Evolutionary conservation across 1,140 invertebrate genomes (phyloP).

Genomic region (Anastatus disparis): DNA sequence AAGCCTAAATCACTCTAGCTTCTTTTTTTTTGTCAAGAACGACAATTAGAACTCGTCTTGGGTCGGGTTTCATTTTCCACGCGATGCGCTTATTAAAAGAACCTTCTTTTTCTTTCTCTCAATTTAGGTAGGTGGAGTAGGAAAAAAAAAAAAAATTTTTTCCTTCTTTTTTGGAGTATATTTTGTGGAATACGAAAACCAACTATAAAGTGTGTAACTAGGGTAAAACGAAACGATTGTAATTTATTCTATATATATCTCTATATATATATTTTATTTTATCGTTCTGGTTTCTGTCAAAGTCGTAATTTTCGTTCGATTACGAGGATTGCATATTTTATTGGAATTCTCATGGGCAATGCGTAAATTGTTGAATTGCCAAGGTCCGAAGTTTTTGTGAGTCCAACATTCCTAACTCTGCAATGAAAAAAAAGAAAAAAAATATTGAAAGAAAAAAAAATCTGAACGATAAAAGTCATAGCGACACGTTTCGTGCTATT

Average conservation of each 20-base stretch:
- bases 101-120: no score
- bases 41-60: no score
- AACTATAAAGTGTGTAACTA: not conserved
- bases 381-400: conserved; percentile 1
- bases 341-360: conserved; percentile 13
- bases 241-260: no score
- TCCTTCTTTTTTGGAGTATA: not conserved
- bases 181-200: no score
- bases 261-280: conserved; percentile 17
- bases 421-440: no score
- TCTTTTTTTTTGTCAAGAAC: no score
- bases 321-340: conserved; percentile 37
- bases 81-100: no score
- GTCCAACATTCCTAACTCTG: not conserved
- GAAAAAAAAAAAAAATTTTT: no score
- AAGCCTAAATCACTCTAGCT: no score
- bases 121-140: no score
- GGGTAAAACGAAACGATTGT: no score
- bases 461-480: conserved; percentile 11
- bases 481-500: not conserved
- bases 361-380: conserved; percentile 28
- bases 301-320: conserved; percentile 39
- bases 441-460: not conserved
- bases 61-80: no score
- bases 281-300: not conserved